A percentile compares a stretch with the other conserved stretches of the same genome.
Evolutionary conservation across 2,797 vertebrate genomes (phyloP).

Genomic region (Poecilia picta): DNA sequence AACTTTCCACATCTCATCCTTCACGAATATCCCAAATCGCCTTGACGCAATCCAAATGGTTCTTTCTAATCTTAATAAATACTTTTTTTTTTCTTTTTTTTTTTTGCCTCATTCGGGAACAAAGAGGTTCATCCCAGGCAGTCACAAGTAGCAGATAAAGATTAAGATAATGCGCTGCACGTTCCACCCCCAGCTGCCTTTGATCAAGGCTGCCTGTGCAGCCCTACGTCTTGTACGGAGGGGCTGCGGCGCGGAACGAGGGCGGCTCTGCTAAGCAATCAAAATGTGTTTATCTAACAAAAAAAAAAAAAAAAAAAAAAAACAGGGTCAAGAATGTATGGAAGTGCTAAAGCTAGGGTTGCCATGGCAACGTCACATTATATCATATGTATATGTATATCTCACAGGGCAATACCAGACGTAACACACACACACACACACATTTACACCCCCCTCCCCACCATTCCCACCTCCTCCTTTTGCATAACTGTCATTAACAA

Average conservation of each 20-base stretch:
- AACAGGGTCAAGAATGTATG: slow-evolving; percentile 60
- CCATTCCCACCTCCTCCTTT: slow-evolving; percentile 10
- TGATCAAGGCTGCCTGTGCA: neutral
- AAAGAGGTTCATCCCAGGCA: neutral
- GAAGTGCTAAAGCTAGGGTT: slow-evolving; percentile 51
- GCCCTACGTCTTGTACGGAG: neutral
- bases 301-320: slow-evolving; percentile 19
- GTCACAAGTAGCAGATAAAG: slow-evolving; percentile 2
- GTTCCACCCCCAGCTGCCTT: neutral
- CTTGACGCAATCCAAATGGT: neutral
- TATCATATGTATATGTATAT: slow-evolving; percentile 53
- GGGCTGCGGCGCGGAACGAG: slow-evolving; percentile 16
- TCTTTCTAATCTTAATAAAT: neutral
- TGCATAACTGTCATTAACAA: slow-evolving; percentile 66
- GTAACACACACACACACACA: slow-evolving; percentile 15
- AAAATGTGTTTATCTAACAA: slow-evolving; percentile 65
- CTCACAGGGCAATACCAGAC: slow-evolving; percentile 34
- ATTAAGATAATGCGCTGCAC: neutral
- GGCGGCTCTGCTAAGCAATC: slow-evolving; percentile 43
- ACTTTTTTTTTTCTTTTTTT: neutral
- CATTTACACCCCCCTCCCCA: slow-evolving; percentile 8
- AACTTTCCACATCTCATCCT: neutral
- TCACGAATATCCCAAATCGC: neutral
- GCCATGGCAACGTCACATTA: slow-evolving; percentile 67
- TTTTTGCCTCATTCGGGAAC: neutral